Base-by-base conservation (phyloP, 2,113 vertebrate genomes). In the Urocynchramus pylzowi region DNA sequence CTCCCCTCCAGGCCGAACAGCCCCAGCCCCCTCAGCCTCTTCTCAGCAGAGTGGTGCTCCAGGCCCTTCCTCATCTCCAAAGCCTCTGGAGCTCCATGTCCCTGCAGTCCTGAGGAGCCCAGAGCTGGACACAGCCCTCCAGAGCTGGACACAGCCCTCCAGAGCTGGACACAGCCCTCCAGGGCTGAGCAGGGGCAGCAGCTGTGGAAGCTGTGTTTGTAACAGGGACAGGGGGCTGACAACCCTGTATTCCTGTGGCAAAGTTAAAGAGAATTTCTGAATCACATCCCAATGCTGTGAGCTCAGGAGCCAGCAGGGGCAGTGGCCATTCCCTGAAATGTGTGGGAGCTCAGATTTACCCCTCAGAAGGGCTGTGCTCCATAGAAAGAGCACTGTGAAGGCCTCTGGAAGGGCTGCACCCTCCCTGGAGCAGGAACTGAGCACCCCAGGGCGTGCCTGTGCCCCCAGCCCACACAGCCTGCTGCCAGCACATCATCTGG, bases 371-470 rank as follows among this genome's bases (percentile, higher is more conserved):
- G 37, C 68, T 80, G 57, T 76, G 44, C 37, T 47, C 35, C 5
- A 0, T 5, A 22, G 8, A 7, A 77, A 0, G 18, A 73, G 23
- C 35, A 4, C 52, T 7, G 39, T 11, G 41, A 56, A 44, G 21
- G n/a, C 18, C 81, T 9, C 61, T 67, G 83, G 31, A 67, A 45
- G 78, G 56, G 30, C 68, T 81, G 37, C 35, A 22, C 39, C 39
- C 23, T 56, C 33, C 2, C 26, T 60, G 45, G 54, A 37, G 61
- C 54, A 76, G 63, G 44, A 37, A 2, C 11, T 17, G 59, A 73
- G n/a, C 63, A 10, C 10, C 30, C 39, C 15, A 4, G 49, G 75
- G 18, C 33, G 47, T 30, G n/a, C 44, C 3, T 8, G 18, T 82
- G 74, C 30, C n/a, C 37, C 42, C 57, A 39, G 73, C 39, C 50